Base-by-base conservation (phyloP, 1,140 invertebrate species). In the Anastrepha ludens region DNA sequence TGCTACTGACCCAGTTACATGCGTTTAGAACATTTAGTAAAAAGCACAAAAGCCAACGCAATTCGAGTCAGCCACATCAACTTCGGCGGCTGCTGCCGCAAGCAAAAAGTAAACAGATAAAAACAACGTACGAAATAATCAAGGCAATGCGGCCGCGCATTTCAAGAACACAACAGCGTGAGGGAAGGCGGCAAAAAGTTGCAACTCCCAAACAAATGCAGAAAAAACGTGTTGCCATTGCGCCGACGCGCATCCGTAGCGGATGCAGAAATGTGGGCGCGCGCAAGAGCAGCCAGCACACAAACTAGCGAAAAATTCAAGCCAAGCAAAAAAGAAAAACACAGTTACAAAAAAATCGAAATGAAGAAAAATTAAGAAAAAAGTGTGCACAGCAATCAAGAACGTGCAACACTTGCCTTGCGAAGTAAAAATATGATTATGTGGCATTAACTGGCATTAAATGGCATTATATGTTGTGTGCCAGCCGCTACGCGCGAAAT, bases 1-100 rank as follows among this genome's bases (percentile, higher is more conserved):
- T 81, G 74, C 74, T 81, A 81, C 74, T 81, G 74, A 81, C 74
- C 74, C 74, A 81, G 74, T 81, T 81, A 55, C 74, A 58, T 81
- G 74, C 47, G 74, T 58, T 81, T 81, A 81, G 74, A 81, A 81
- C 74, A n/a, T n/a, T 81, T 81, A 58, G 74, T 47, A 20, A 50
- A 7, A 81, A 81, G 9, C 3, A 29, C 8, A n/a, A 55, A 8
- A 39, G 60, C n/a, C 60, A 7, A 13, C 2, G 11, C 74, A 55
- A 7, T 6, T 2, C 0, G 47, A 74, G 15, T 29, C 29, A 29
- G 29, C 29, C 29, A 29, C 29, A 29, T 81, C 47, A 29, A 55
- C 74, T 50, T 55, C 55, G 74, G 41, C 47, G 41, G 67, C 67
- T 70, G 67, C 15, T 9, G 60, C 60, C 8, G 17, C 74, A 81